phyloP scores from a whole-genome alignment of 2,888 invertebrate species.

The Drosophila parthenogenetica region DNA sequence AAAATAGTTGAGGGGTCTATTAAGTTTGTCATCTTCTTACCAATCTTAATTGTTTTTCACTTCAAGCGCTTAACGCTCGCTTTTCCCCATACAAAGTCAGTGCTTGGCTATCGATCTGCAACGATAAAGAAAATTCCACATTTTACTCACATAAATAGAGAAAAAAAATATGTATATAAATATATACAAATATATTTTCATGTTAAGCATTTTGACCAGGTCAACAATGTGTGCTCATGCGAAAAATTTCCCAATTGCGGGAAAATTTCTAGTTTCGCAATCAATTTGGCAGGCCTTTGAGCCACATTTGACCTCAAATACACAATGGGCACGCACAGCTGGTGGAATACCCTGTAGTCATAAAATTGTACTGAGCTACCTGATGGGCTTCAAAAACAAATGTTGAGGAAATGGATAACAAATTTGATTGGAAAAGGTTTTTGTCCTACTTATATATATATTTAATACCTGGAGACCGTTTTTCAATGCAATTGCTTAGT shows the following conservation, averaged over 20 bases:
- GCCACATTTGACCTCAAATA: constrained; percentile 31
- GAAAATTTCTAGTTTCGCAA: constrained; percentile 21
- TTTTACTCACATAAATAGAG: not conserved
- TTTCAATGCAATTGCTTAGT: too few relatives aligned
- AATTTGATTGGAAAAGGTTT: too few relatives aligned
- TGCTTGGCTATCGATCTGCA: constrained; percentile 13
- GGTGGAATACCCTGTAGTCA: constrained; percentile 19
- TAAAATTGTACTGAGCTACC: not conserved
- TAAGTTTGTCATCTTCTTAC: too few relatives aligned
- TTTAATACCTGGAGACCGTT: too few relatives aligned
- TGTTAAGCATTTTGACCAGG: constrained; percentile 4
- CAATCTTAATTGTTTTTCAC: constrained; percentile 1
- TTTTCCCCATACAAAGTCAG: constrained; percentile 1
- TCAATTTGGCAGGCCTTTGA: constrained; percentile 17
- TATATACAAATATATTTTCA: constrained; percentile 1
- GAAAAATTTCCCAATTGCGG: constrained; percentile 21
- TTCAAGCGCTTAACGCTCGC: not conserved
- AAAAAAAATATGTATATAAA: not conserved
- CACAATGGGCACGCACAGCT: constrained; percentile 10
- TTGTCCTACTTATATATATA: too few relatives aligned
- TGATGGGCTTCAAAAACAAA: not conserved
- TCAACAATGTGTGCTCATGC: constrained; percentile 9
- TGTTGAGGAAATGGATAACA: not conserved
- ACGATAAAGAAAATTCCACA: constrained; percentile 2
- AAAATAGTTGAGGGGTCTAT: too few relatives aligned